These are phyloP conservation scores for Microcebus ravelobensis DNA, from an alignment of 2,113 vertebrate species.

Conservation along the genomic window DNA sequence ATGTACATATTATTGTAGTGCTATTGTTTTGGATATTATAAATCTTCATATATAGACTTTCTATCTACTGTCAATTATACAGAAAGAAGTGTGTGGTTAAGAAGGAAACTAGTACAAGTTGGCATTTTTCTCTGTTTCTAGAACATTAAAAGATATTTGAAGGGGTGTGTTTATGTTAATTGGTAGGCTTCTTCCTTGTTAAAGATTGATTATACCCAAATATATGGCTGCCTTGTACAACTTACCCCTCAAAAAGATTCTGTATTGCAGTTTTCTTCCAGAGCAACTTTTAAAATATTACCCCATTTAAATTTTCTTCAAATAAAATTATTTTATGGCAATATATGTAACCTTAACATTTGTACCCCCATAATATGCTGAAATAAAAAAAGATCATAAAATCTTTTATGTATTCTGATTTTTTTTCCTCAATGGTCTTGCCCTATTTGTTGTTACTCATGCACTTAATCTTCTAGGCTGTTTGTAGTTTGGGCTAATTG, in stretches of 20 bases:
- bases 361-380: too few relatives aligned
- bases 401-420: not conserved
- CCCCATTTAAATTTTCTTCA: conserved; percentile 32
- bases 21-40: not conserved
- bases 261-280: conserved; percentile 32
- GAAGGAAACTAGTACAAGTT: not conserved
- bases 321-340: not conserved
- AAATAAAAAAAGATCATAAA: not conserved
- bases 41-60: not conserved
- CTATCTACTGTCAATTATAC: not conserved
- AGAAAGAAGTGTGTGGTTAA: conserved; percentile 29
- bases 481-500: conserved; percentile 23
- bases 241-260: not conserved
- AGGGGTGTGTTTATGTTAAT: not conserved
- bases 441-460: not conserved
- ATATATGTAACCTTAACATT: too few relatives aligned
- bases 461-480: not conserved
- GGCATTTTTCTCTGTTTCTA: not conserved
- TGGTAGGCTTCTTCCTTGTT: not conserved
- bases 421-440: not conserved
- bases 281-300: not conserved
- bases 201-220: not conserved
- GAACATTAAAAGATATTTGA: not conserved
- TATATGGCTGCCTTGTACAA: not conserved
- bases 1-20: not conserved